A percentile compares a stretch with the other conserved stretches of the same genome.
phyloP scores from a whole-genome alignment of 2,888 invertebrate species.

The Archaeoteleia sp. region DNA sequence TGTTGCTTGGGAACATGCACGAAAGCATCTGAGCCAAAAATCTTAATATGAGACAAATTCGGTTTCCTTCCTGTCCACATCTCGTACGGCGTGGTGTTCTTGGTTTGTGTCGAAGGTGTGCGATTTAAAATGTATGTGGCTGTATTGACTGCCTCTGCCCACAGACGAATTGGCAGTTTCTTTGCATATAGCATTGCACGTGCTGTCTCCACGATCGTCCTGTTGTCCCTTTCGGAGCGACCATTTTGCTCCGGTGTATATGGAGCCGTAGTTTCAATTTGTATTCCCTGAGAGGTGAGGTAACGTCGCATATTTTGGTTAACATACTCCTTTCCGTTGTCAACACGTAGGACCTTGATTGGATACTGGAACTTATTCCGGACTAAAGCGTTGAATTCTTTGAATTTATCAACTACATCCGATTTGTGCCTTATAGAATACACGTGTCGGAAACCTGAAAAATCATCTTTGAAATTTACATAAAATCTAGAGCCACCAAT shows the following conservation, averaged over 20 bases:
- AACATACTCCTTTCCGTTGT: conserved; percentile 16
- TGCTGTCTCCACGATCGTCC: background rate
- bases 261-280: background rate
- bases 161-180: conserved; percentile 40
- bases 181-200: conserved; percentile 10
- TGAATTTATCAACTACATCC: conserved; percentile 16
- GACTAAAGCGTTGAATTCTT: conserved; percentile 3
- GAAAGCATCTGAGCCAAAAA: conserved; percentile 24
- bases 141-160: conserved; percentile 33
- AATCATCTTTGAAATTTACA: conserved; percentile 48
- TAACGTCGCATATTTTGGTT: conserved; percentile 5
- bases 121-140: conserved; percentile 23
- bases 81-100: conserved; percentile 17
- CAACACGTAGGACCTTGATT: conserved; percentile 16
- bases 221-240: background rate
- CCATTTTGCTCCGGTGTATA: background rate
- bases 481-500: conserved; percentile 46
- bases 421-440: conserved; percentile 45
- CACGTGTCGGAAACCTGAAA: conserved; percentile 37
- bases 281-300: background rate
- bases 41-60: conserved; percentile 9
- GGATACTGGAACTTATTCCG: conserved; percentile 8
- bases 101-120: background rate
- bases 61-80: conserved; percentile 19
- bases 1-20: conserved; percentile 37